These are phyloP conservation scores for Papilio dardanus DNA, from an alignment of 1,140 invertebrate species.

Conservation along the genomic window DNA sequence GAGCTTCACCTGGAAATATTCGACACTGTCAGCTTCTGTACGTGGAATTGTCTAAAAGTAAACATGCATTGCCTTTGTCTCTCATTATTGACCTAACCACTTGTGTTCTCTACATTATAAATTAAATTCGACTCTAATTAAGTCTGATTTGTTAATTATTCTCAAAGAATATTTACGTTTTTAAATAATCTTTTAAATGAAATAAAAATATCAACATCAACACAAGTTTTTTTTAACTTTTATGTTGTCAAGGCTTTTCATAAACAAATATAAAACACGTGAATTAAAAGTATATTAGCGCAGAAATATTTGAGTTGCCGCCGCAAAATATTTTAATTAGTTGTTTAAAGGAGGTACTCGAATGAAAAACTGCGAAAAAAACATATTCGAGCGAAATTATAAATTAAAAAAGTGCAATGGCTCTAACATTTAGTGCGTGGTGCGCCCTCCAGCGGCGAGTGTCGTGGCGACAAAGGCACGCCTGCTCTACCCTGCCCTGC, in stretches of 20 bases:
- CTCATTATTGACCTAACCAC: not conserved
- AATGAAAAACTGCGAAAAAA: constrained; percentile 34
- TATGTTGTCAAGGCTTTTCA: not conserved
- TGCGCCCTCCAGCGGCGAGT: constrained; percentile 35
- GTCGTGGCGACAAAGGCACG: constrained; percentile 35
- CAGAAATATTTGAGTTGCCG: not conserved
- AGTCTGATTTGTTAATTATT: not conserved
- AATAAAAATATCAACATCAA: too few relatives aligned
- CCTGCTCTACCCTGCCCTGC: constrained; percentile 34
- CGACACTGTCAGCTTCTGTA: constrained; percentile 14
- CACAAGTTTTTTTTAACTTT: not conserved
- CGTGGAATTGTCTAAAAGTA: constrained; percentile 22
- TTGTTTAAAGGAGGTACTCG: constrained; percentile 23
- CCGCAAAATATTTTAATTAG: constrained; percentile 33
- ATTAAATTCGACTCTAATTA: not conserved
- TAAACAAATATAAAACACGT: not conserved
- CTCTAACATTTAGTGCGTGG: constrained; percentile 37
- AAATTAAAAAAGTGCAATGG: constrained; percentile 38
- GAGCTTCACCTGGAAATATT: constrained; percentile 24
- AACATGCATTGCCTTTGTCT: constrained; percentile 17
- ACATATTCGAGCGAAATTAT: constrained; percentile 37
- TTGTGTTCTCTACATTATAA: not conserved
- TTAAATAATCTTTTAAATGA: not conserved
- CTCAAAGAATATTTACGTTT: not conserved
- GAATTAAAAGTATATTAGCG: not conserved